These are phyloP conservation scores for Rhynchophorus ferrugineus DNA, from an alignment of 1,140 invertebrate genomes.

Conservation along the genomic window DNA sequence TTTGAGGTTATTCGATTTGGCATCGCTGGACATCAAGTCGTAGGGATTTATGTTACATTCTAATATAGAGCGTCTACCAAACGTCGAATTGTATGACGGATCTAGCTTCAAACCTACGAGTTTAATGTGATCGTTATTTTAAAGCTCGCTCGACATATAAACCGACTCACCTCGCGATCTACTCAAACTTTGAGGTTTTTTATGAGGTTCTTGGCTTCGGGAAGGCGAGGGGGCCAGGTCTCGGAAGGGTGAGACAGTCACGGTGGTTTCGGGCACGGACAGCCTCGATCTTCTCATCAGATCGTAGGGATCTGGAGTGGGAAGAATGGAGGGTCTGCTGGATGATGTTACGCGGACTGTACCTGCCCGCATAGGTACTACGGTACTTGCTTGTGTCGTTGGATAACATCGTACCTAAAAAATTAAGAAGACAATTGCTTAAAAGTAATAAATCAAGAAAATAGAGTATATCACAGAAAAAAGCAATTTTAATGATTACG, in stretches of 20 bases:
- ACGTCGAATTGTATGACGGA: constrained; percentile 16
- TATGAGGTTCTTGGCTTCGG: constrained; percentile 22
- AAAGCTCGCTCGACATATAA: no score
- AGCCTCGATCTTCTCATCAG: constrained; percentile 67
- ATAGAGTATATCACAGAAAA: no score
- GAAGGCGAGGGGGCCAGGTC: constrained; percentile 26
- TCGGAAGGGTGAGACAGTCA: constrained; percentile 25
- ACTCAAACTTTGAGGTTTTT: constrained; percentile 46
- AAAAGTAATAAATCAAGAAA: constrained; percentile 2
- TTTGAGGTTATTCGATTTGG: constrained; percentile 19
- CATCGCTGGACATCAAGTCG: constrained; percentile 56
- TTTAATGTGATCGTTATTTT: no score
- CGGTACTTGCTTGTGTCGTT: constrained; percentile 25
- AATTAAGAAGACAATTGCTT: not conserved
- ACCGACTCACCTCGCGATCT: constrained; percentile 32
- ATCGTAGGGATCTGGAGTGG: constrained; percentile 65
- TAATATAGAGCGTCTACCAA: constrained; percentile 60
- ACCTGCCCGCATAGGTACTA: constrained; percentile 43
- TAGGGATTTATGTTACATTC: constrained; percentile 82
- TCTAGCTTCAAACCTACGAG: constrained; percentile 15
- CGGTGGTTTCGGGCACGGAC: constrained; percentile 47
- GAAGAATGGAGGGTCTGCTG: constrained; percentile 51
- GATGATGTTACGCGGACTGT: constrained; percentile 56
- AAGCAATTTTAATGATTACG: no score
- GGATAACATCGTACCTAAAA: constrained; percentile 44